phyloP scores from a whole-genome alignment of 2,888 invertebrate species.

The Aphrophora alni region DNA sequence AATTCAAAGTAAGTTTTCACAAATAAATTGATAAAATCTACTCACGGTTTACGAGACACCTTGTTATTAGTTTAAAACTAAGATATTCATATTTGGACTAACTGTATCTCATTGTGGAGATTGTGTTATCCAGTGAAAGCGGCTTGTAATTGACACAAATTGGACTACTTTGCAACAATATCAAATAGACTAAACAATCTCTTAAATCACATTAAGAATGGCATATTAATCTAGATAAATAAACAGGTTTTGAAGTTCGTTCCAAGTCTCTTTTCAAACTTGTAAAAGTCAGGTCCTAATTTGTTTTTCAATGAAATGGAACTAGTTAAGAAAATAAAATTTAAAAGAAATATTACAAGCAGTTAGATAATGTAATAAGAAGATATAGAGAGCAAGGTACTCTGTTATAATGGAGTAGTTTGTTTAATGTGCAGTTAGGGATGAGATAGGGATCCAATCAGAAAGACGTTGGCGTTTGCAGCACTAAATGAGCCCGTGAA shows the following conservation, averaged over 20 bases:
- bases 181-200: background rate
- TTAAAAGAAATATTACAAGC: background rate
- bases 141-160: background rate
- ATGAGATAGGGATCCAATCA: slow-evolving; percentile 6
- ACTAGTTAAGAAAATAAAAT: background rate
- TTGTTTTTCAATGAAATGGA: background rate
- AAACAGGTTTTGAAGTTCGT: background rate
- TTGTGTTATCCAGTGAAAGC: background rate
- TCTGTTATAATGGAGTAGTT: background rate
- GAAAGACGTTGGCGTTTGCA: background rate
- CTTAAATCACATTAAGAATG: background rate
- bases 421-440: background rate
- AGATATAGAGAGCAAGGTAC: background rate
- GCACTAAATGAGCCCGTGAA: background rate
- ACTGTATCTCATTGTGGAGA: background rate
- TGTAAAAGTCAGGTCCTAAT: background rate
- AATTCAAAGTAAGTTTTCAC: background rate
- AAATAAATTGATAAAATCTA: background rate
- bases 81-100: background rate
- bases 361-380: background rate
- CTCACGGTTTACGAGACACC: background rate
- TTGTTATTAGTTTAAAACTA: background rate
- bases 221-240: background rate
- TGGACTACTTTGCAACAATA: background rate
- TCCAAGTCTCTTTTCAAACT: background rate